Evolutionary conservation across 1,140 invertebrate species (phyloP), one percentile per base, ranked within the genome.

Genomic region (Leguminivora glycinivorella): DNA sequence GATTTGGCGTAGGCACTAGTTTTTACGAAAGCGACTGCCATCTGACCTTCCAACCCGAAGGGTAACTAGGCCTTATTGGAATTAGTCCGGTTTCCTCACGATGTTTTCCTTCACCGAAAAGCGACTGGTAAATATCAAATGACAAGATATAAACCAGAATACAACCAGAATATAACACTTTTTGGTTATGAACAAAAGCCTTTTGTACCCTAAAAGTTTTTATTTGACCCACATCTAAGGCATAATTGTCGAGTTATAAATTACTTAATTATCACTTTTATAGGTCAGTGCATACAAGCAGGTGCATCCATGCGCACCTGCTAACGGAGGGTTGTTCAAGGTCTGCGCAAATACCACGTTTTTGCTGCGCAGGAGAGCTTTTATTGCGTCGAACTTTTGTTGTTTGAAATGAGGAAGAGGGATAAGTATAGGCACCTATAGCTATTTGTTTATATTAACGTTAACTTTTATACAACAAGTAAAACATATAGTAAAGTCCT

Each of bases 211-310:
- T 77, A 75, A 74, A 70, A 66, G 9, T 83, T 84, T 83, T 87
- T 83, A 83, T 85, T 89, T 90, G 89, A 91, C 89, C 89, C 86
- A 90, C 84, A 91, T 90, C 83, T 86, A 89, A 84, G 83, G 86
- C 72, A 84, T 87, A 88, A 87, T 85, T 88, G 85, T 77, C 56
- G 67, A 69, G 78, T 80, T 82, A 89, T 85, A 88, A 88, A 88
- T 88, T 88, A 82, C 87, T 83, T 89, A 91, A 89, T 91, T 87
- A 91, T 85, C 85, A 82, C 82, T 85, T 89, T 90, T 90, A 91
- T 91, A 91, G 89, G 89, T 91, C 89, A 91, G 81, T 80, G 84
- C 82, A 89, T 89, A 88, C 68, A 72, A 75, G 89, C 89, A 91
- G 89, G 89, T 91, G 88, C 83, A 87, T 71, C 74, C 58, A 52